Conservation (phyloP, 30 jellyfish, hydroid and myxozoan genomes). For the Aurelia sp. region DNA sequence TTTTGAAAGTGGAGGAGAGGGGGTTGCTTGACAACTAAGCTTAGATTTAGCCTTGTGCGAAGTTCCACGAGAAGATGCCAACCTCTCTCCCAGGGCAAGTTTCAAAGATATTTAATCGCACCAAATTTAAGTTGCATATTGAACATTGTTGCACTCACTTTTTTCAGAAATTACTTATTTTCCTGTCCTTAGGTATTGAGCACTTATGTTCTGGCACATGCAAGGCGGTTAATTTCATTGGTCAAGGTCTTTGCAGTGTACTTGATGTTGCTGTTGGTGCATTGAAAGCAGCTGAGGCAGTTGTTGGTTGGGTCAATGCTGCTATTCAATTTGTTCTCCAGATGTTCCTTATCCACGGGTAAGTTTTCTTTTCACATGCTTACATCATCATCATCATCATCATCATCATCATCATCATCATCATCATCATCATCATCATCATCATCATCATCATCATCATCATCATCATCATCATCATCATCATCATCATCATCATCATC, state of each 20-base stretch:
- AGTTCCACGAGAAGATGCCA: no score
- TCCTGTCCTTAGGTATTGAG: slow-evolving; percentile 66
- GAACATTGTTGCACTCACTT: no score
- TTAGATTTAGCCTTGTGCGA: no score
- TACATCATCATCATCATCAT: neutral
- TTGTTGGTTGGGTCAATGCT: slow-evolving; percentile 95
- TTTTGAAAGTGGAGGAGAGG: no score
- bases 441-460: no score
- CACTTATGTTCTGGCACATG: slow-evolving; percentile 97
- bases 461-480: no score
- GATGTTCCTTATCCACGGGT: slow-evolving; percentile 96
- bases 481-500: no score
- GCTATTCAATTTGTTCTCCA: slow-evolving; percentile 94
- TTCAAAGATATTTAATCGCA: no score
- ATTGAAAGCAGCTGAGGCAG: slow-evolving; percentile 88
- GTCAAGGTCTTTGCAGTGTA: slow-evolving; percentile 93
- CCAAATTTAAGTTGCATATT: no score
- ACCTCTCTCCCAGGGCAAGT: no score
- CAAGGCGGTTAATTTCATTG: slow-evolving; percentile 93
- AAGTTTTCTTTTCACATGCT: neutral
- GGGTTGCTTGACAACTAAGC: no score
- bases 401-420: neutral
- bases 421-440: no score
- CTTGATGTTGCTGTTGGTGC: slow-evolving; percentile 97
- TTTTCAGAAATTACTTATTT: neutral